These are phyloP conservation scores for Ochropacha duplaris DNA, from an alignment of 2,888 invertebrate species.

Conservation along the genomic window DNA sequence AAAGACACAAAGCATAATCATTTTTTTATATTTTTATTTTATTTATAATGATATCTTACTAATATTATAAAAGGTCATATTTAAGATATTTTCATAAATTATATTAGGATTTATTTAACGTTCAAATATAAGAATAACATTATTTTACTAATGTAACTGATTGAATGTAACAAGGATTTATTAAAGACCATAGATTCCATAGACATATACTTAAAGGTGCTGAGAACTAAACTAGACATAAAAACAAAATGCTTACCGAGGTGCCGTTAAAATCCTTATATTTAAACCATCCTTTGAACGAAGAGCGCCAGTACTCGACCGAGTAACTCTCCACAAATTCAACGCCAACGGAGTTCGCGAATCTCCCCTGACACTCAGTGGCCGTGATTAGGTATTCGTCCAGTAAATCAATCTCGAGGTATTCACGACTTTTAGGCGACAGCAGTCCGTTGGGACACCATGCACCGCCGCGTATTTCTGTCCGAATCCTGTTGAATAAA, in stretches of 20 bases:
- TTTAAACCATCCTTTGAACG: conserved; percentile 87
- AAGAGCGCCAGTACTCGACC: conserved; percentile 90
- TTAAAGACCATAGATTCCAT: too few species aligned
- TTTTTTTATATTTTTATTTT: too few species aligned
- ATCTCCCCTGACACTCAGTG: conserved; percentile 95
- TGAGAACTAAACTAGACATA: too few species aligned
- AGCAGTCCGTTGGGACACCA: conserved; percentile 96
- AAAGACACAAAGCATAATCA: too few species aligned
- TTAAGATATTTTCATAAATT: too few species aligned
- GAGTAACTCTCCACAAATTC: conserved; percentile 93
- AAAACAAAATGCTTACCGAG: conserved; percentile 82
- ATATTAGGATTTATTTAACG: too few species aligned
- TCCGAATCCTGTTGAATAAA: conserved; percentile 86
- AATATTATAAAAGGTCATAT: too few species aligned
- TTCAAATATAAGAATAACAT: too few species aligned
- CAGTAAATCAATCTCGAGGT: conserved; percentile 90
- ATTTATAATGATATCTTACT: too few species aligned
- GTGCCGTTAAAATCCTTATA: conserved; percentile 91
- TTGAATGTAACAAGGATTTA: too few species aligned
- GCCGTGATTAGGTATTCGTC: conserved; percentile 90
- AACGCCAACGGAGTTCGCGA: conserved; percentile 94
- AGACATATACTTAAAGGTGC: too few species aligned
- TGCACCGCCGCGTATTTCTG: conserved; percentile 94
- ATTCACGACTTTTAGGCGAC: conserved; percentile 89
- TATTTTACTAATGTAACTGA: too few species aligned